phyloP scores from a whole-genome alignment of 2,888 invertebrate species.

The Tenthredo scrophulariae region DNA sequence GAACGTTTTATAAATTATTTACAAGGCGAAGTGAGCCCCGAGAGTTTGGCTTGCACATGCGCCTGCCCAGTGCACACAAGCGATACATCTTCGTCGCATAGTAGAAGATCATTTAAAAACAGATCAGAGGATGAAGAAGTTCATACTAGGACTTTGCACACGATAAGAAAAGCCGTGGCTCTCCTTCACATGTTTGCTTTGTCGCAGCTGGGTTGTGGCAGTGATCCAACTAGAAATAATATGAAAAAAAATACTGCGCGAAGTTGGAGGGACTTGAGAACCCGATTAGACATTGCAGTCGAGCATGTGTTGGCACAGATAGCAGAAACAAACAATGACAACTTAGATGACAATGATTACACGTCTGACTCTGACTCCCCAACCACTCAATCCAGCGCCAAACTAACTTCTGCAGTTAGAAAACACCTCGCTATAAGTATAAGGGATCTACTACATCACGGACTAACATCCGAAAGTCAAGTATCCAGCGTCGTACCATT shows the following conservation, averaged over 20 bases:
- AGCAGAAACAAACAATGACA: constrained; percentile 65
- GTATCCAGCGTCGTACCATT: constrained; percentile 91
- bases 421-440: constrained; percentile 95
- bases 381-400: constrained; percentile 83
- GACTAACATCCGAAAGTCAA: constrained; percentile 85
- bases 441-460: constrained; percentile 96
- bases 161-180: constrained; percentile 93
- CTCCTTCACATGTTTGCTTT: constrained; percentile 95
- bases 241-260: constrained; percentile 91
- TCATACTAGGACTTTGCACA: constrained; percentile 83
- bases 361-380: constrained; percentile 82
- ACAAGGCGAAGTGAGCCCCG: constrained; percentile 86
- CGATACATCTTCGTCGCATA: constrained; percentile 65
- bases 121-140: constrained; percentile 76
- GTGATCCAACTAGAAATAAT: constrained; percentile 86
- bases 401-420: constrained; percentile 92
- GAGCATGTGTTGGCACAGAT: constrained; percentile 82
- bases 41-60: constrained; percentile 79
- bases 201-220: constrained; percentile 94
- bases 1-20: constrained; percentile 97
- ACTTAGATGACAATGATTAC: constrained; percentile 78
- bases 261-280: constrained; percentile 97
- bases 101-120: constrained; percentile 74
- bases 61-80: constrained; percentile 76
- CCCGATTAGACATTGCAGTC: constrained; percentile 94